Percentiles rank a stretch among this genome's conserved stretches.
phyloP scores from a whole-genome alignment of 1,140 invertebrate species.

The Pseudoatta argentina region DNA sequence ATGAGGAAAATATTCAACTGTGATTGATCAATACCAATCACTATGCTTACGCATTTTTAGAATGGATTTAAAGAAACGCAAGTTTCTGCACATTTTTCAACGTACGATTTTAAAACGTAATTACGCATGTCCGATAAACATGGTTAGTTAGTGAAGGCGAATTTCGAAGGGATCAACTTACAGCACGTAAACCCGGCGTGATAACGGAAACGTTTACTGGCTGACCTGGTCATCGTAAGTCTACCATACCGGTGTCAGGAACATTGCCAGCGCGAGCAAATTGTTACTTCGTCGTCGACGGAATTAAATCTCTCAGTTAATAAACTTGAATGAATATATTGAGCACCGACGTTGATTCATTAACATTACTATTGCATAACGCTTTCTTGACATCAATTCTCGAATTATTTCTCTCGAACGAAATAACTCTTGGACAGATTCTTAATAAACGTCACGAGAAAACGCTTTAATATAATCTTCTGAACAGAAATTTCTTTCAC shows the following conservation, averaged over 20 bases:
- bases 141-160: slow-evolving; percentile 5
- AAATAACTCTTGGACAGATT: neutral
- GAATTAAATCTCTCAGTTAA: slow-evolving; percentile 53
- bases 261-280: slow-evolving; percentile 70
- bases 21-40: no score
- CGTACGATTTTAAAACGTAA: neutral
- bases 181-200: slow-evolving; percentile 67
- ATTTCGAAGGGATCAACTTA: slow-evolving; percentile 69
- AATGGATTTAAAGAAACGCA: neutral
- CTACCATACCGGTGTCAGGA: slow-evolving; percentile 62
- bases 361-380: neutral
- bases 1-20: no score
- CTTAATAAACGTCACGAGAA: slow-evolving; percentile 8
- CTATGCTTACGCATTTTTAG: no score
- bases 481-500: neutral
- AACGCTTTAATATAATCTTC: slow-evolving; percentile 18
- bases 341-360: neutral
- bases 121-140: slow-evolving; percentile 20
- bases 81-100: neutral
- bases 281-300: slow-evolving; percentile 69
- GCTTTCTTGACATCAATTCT: slow-evolving; percentile 5
- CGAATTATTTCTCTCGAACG: neutral
- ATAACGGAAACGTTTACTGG: slow-evolving; percentile 72
- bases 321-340: slow-evolving; percentile 6
- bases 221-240: slow-evolving; percentile 71